Conservation (phyloP, 2,888 invertebrate genomes). For the Synergus japonicus region DNA sequence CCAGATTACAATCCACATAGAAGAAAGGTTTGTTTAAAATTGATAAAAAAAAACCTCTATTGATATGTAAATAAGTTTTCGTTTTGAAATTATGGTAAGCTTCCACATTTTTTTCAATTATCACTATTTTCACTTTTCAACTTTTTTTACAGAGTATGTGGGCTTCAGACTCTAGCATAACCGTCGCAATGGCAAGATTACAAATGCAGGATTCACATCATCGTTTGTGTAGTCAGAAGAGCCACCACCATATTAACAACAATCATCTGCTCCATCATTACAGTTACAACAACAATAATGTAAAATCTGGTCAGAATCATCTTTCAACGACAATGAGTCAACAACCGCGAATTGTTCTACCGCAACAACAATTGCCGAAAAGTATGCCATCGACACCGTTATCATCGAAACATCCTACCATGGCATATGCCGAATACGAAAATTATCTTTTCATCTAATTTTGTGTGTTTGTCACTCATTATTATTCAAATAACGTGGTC, state of each 20-base stretch:
- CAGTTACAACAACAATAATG: slow-evolving; percentile 58
- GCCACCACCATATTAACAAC: slow-evolving; percentile 63
- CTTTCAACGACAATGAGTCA: slow-evolving; percentile 59
- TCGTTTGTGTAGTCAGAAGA: slow-evolving; percentile 69
- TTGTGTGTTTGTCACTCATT: background rate
- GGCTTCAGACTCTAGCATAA: slow-evolving; percentile 79
- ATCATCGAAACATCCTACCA: slow-evolving; percentile 71
- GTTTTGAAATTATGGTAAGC: too few species aligned
- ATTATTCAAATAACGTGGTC: background rate
- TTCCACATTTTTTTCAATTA: background rate
- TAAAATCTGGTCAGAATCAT: slow-evolving; percentile 58
- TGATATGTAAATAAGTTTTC: too few species aligned
- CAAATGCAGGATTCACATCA: slow-evolving; percentile 74
- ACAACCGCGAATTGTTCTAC: slow-evolving; percentile 62
- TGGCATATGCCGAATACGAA: slow-evolving; percentile 82
- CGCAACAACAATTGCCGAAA: slow-evolving; percentile 69
- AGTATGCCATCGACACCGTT: slow-evolving; percentile 74
- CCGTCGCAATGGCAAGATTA: slow-evolving; percentile 74
- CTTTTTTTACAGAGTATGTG: slow-evolving; percentile 79
- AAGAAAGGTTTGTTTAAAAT: slow-evolving; percentile 67
- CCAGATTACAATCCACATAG: slow-evolving; percentile 85
- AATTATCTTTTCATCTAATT: slow-evolving; percentile 83
- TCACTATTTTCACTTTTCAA: slow-evolving; percentile 44
- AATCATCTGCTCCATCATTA: slow-evolving; percentile 79
- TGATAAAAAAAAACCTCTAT: too few species aligned